Percentiles rank a stretch among this genome's conserved stretches.
Conservation (phyloP, 2,797 vertebrate genomes). For the Pantherophis vulpinus region DNA sequence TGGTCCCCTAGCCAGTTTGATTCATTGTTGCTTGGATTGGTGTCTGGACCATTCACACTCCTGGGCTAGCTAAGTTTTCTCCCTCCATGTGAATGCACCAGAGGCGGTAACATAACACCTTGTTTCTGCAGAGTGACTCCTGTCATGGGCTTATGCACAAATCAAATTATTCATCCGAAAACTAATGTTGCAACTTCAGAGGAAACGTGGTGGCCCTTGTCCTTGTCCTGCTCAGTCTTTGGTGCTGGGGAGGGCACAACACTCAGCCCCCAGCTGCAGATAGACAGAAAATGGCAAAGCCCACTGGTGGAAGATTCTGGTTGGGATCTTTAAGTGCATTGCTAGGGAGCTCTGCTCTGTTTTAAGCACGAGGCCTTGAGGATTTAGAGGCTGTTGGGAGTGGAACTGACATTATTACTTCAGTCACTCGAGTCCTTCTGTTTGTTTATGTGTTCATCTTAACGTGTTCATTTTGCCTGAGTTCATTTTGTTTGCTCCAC, state of each 20-base stretch:
- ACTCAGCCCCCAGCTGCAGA: constrained; percentile 49
- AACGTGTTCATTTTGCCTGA: constrained; percentile 31
- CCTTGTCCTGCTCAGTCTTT: constrained; percentile 34
- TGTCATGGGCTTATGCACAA: neutral
- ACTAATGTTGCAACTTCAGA: neutral
- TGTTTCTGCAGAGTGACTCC: neutral
- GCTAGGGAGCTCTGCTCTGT: constrained; percentile 54
- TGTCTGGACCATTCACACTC: neutral
- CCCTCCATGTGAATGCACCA: neutral
- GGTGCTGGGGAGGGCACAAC: constrained; percentile 39
- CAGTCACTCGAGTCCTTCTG: constrained; percentile 28
- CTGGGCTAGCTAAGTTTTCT: neutral
- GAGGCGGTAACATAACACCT: neutral
- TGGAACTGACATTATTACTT: neutral
- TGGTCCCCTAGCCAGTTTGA: neutral
- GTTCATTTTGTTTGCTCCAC: constrained; percentile 21
- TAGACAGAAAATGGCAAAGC: constrained; percentile 7
- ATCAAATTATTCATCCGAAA: neutral
- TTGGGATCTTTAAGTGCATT: constrained; percentile 23
- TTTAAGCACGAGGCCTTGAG: constrained; percentile 60
- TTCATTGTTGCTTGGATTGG: neutral
- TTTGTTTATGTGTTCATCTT: constrained; percentile 40
- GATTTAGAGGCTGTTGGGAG: constrained; percentile 54
- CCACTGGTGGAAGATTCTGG: constrained; percentile 48
- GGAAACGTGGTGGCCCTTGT: constrained; percentile 8